Conservation (phyloP, 2,888 invertebrate species). For the Abscondita cerata region DNA sequence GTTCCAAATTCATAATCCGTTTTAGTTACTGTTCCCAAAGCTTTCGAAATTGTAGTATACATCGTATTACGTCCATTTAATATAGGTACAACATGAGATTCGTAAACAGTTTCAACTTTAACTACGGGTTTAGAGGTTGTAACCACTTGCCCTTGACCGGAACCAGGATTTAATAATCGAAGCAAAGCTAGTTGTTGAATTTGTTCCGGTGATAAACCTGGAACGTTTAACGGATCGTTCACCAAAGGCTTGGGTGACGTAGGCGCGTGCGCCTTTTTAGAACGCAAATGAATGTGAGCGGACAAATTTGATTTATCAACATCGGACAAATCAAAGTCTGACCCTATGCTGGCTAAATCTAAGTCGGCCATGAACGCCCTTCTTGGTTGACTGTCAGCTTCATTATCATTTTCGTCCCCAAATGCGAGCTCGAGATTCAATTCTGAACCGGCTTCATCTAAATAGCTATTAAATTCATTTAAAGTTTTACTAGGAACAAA, state of each 20-base stretch:
- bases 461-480: constrained; percentile 85
- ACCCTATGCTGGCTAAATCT: constrained; percentile 75
- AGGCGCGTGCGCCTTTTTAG: constrained; percentile 57
- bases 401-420: constrained; percentile 77
- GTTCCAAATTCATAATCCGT: constrained; percentile 82
- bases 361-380: constrained; percentile 68
- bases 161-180: constrained; percentile 73
- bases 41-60: constrained; percentile 78
- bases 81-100: constrained; percentile 82
- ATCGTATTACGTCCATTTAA: constrained; percentile 78
- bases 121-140: constrained; percentile 81
- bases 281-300: constrained; percentile 62
- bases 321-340: constrained; percentile 74
- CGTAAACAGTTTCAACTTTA: constrained; percentile 79
- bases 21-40: constrained; percentile 78
- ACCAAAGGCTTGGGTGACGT: constrained; percentile 45
- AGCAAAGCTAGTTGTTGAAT: constrained; percentile 78
- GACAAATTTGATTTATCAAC: constrained; percentile 69
- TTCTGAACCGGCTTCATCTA: constrained; percentile 90
- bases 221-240: constrained; percentile 52
- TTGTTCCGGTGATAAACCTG: constrained; percentile 72
- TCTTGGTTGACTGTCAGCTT: constrained; percentile 60
- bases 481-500: constrained; percentile 86
- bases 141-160: constrained; percentile 73
- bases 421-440: constrained; percentile 85